Percentiles rank a stretch among this genome's conserved stretches.
Conservation (phyloP, 2,888 invertebrate species). For the Agriotes lineatus region DNA sequence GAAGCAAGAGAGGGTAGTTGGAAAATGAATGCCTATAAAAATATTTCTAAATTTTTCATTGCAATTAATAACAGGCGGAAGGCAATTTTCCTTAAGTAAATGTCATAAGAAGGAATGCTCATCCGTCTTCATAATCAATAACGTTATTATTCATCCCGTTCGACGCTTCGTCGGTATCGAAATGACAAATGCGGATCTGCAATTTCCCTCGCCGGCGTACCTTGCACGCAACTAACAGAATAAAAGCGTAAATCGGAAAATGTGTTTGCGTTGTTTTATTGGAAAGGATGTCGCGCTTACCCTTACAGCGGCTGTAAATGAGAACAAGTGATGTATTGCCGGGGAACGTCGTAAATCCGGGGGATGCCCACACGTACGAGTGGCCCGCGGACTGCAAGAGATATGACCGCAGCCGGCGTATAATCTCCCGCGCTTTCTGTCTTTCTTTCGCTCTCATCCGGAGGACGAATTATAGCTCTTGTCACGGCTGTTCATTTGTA, state of each 20-base stretch:
- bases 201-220: conserved; percentile 25
- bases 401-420: conserved; percentile 55
- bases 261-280: conserved; percentile 55
- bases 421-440: conserved; percentile 58
- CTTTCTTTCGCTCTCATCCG: conserved; percentile 64
- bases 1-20: too few relatives aligned
- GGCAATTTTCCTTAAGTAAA: neutral
- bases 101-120: neutral
- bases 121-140: conserved; percentile 29
- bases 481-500: conserved; percentile 80
- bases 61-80: too few relatives aligned
- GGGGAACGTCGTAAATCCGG: conserved; percentile 55
- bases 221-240: conserved; percentile 26
- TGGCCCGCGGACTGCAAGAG: conserved; percentile 50
- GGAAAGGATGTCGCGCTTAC: conserved; percentile 57
- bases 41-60: too few relatives aligned
- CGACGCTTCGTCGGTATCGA: conserved; percentile 21
- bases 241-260: conserved; percentile 44
- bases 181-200: too few relatives aligned
- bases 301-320: conserved; percentile 57
- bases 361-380: conserved; percentile 47
- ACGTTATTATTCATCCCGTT: conserved; percentile 25
- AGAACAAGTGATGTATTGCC: conserved; percentile 59
- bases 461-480: conserved; percentile 76
- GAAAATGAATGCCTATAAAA: too few relatives aligned